Evolutionary conservation across 2,888 invertebrate genomes (phyloP).

Genomic region (Campoletis raptor): DNA sequence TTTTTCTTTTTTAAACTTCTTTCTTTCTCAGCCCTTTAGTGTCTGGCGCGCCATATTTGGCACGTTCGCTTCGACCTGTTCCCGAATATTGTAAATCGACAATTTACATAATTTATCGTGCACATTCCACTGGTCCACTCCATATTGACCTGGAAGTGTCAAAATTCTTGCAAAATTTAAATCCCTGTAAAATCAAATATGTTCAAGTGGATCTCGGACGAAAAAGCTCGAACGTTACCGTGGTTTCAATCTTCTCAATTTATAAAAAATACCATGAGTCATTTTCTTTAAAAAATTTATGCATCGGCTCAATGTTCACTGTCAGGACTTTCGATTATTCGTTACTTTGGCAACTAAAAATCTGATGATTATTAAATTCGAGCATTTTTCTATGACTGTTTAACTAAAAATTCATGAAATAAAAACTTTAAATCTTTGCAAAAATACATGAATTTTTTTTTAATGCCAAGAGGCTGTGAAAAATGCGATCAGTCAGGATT

Average conservation of each 20-base stretch:
- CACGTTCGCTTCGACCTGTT: not conserved
- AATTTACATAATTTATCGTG: not conserved
- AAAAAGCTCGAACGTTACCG: not conserved
- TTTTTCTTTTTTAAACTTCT: not conserved
- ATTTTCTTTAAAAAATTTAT: no score
- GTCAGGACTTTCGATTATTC: no score
- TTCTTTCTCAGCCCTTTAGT: not conserved
- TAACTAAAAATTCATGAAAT: no score
- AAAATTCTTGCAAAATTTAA: not conserved
- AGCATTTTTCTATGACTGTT: no score
- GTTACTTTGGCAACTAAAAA: no score
- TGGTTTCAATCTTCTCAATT: no score
- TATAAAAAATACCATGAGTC: no score
- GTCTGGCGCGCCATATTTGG: not conserved
- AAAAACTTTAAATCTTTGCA: not conserved
- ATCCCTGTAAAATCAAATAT: not conserved
- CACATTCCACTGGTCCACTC: no score
- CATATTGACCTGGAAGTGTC: not conserved
- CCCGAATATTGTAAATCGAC: not conserved
- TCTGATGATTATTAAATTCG: no score
- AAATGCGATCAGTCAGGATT: no score
- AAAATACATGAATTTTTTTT: not conserved
- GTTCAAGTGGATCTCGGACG: not conserved
- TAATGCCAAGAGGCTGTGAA: not conserved
- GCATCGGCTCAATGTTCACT: no score